Base-by-base conservation (phyloP, 2,888 invertebrate genomes). In the Pilophorus perplexus region DNA sequence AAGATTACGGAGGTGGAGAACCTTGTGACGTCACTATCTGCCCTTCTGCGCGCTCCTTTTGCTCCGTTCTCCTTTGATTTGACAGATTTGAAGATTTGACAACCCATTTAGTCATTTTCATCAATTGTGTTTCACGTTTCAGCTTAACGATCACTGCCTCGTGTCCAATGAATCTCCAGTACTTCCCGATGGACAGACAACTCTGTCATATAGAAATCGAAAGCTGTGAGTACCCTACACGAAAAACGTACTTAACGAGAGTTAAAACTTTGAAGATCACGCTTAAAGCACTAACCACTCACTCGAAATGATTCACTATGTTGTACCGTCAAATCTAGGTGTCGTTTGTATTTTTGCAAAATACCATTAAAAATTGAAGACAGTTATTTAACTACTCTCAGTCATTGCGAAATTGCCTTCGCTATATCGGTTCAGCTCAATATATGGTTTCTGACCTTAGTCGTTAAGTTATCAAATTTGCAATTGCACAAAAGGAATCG, bases 161-260 rank as follows among this genome's bases (percentile, higher is more conserved):
- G 73, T 95, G 95, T 80, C 93, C 93, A 67, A 94, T 95, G 94
- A 91, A 93, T 78, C 85, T 95, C 57, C 92, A 94, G 78, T 94
- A 93, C 79, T 95, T 94, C 78, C 95, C 95, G 38, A 93, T 95
- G 93, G 95, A 95, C 79, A 86, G 92, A 73, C 95, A 95, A 78
- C 80, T 93, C 72, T 95, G 95, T 79, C 90, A 92, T 77, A 91
- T 95, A 78, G 93, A 93, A 83, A 93, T 95, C 75, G 94, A 95
- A 85, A 94, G 94, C 85, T 95, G 95, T 95, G 89, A 93, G 94
- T 93, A 87, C 78, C 76, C 48, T 55, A 38, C 33, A 27, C 38
- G 38, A 55, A 27, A n/a, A n/a, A n/a, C n/a, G n/a, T n/a, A n/a
- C n/a, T n/a, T n/a, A n/a, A n/a, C n/a, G n/a, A n/a, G n/a, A n/a